phyloP scores from a whole-genome alignment of 2,888 invertebrate genomes.

The Herminia tarsipennalis region DNA sequence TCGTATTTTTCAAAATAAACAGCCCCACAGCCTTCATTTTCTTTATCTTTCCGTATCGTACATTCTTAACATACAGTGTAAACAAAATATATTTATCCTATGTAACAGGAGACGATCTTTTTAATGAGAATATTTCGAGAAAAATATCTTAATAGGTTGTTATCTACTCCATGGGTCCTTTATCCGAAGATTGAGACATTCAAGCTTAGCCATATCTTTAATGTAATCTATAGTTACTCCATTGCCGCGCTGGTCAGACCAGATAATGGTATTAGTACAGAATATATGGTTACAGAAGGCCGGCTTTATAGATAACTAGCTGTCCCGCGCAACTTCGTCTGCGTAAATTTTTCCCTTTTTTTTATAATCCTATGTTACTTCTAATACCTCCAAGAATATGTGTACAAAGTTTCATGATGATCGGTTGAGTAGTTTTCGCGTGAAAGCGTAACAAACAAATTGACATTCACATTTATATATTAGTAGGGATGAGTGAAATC shows the following conservation, averaged over 20 bases:
- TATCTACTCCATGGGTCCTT: neutral
- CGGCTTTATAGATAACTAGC: too few species aligned
- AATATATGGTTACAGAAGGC: too few species aligned
- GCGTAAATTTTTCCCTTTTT: too few species aligned
- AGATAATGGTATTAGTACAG: constrained; percentile 23
- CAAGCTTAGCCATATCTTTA: constrained; percentile 26
- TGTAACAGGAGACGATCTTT: constrained; percentile 2
- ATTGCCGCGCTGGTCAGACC: neutral
- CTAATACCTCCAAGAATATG: too few species aligned
- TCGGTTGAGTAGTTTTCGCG: too few species aligned
- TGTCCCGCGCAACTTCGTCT: too few species aligned
- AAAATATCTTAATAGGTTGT: constrained; percentile 15
- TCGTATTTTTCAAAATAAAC: constrained; percentile 4
- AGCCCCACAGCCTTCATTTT: constrained; percentile 8
- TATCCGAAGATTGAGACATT: constrained; percentile 28
- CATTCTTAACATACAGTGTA: constrained; percentile 5
- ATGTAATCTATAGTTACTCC: constrained; percentile 25
- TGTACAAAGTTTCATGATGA: too few species aligned
- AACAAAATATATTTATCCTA: constrained; percentile 3
- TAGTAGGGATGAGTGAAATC: too few species aligned
- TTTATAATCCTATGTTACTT: too few species aligned
- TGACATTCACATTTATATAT: too few species aligned
- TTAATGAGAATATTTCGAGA: constrained; percentile 1
- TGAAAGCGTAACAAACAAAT: too few species aligned
- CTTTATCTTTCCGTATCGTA: constrained; percentile 1